Conservation (phyloP, 23 tunicate genomes). For the Styela plicata region DNA sequence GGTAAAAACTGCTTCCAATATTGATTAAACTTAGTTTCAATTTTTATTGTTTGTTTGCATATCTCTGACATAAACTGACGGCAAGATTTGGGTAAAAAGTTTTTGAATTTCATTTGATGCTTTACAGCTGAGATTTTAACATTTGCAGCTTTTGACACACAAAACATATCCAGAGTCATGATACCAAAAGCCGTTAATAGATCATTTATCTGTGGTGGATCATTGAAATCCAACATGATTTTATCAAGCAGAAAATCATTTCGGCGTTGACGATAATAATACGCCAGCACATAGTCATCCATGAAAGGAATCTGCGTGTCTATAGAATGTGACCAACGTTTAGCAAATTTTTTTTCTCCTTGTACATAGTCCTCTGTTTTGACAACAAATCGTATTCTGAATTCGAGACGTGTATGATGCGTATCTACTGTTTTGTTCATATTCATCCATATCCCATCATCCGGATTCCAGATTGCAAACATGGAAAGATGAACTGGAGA, state of each 20-base stretch:
- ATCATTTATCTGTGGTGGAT: conserved; percentile 11
- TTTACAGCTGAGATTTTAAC: conserved; percentile 14
- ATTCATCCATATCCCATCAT: conserved; percentile 9
- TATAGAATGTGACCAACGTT: conserved; percentile 38
- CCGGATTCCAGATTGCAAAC: conserved; percentile 41
- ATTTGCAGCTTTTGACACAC: conserved; percentile 57
- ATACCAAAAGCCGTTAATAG: conserved; percentile 55
- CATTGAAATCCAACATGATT: background rate
- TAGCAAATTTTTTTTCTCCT: conserved; percentile 28
- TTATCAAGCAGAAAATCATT: conserved; percentile 47
- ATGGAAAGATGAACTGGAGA: conserved; percentile 34
- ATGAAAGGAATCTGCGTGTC: conserved; percentile 39
- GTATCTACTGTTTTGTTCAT: background rate
- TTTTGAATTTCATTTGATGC: conserved; percentile 36
- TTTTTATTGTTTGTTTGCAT: conserved; percentile 21
- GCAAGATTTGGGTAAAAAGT: conserved; percentile 37
- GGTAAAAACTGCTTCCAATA: conserved; percentile 43
- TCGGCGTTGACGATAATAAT: conserved; percentile 62
- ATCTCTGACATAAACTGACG: conserved; percentile 6
- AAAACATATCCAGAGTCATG: conserved; percentile 59
- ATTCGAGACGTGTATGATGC: conserved; percentile 21
- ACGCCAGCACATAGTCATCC: conserved; percentile 50
- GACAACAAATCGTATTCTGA: conserved; percentile 71
- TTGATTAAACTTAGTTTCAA: conserved; percentile 43
- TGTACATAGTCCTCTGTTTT: conserved; percentile 39